Conservation (phyloP, 2,113 vertebrate species). For the Lipotes vexillifer region DNA sequence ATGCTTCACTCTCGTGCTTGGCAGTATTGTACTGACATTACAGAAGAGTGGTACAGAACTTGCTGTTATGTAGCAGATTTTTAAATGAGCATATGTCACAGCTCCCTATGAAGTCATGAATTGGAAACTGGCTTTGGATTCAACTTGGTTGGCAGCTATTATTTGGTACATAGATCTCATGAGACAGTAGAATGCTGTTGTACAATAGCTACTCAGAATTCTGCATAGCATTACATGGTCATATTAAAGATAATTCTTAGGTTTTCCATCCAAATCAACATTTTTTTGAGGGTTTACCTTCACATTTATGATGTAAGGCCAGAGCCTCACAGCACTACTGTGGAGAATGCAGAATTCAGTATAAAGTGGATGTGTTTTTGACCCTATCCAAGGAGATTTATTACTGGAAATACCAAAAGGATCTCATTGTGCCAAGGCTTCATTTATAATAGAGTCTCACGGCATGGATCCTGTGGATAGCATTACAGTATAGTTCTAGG, state of each 20-base stretch:
- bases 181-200: background rate
- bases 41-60: background rate
- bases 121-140: conserved; percentile 60
- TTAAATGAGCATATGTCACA: conserved; percentile 54
- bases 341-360: conserved; percentile 12
- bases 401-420: conserved; percentile 22
- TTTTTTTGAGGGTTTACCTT: conserved; percentile 7
- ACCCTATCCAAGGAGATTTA: conserved; percentile 25
- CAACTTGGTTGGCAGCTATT: conserved; percentile 35
- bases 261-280: background rate
- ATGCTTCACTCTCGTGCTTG: background rate
- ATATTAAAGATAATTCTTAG: conserved; percentile 24
- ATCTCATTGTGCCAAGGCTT: background rate
- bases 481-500: background rate
- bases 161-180: conserved; percentile 27
- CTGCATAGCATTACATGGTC: background rate
- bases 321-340: background rate
- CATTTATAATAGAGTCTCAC: conserved; percentile 29
- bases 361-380: background rate
- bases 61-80: conserved; percentile 19
- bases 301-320: background rate
- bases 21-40: conserved; percentile 13
- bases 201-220: conserved; percentile 5
- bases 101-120: conserved; percentile 19
- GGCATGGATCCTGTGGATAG: background rate